phyloP scores from a whole-genome alignment of 2,888 invertebrate species.

The Philonicus albiceps region DNA sequence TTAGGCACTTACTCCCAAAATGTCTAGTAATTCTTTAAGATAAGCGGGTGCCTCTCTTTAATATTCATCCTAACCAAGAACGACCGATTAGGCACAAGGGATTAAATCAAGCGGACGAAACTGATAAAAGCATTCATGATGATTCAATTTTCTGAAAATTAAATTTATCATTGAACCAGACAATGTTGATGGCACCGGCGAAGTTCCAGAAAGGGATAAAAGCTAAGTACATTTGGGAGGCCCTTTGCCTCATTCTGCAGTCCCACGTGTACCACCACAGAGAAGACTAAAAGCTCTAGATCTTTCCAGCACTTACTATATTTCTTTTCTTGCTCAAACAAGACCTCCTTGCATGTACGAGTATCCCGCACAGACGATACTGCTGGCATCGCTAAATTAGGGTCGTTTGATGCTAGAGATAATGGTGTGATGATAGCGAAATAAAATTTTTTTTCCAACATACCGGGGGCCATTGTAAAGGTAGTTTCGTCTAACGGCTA shows the following conservation, averaged over 20 bases:
- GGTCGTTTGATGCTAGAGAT: background rate
- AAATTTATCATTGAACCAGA: constrained; percentile 15
- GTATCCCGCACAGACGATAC: background rate
- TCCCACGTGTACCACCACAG: background rate
- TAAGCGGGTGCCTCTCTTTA: background rate
- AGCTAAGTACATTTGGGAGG: background rate
- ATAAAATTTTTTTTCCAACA: background rate
- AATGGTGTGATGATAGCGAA: background rate
- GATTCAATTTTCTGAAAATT: constrained; percentile 30
- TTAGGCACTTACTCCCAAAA: background rate
- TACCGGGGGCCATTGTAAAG: background rate
- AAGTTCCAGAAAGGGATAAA: background rate
- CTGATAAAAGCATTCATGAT: constrained; percentile 34
- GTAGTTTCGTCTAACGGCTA: background rate
- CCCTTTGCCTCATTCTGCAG: background rate
- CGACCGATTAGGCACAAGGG: constrained; percentile 31
- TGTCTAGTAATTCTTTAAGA: background rate
- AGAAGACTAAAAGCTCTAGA: background rate
- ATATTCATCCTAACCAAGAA: background rate
- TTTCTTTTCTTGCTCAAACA: background rate
- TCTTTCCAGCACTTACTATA: background rate
- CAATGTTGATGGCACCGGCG: background rate
- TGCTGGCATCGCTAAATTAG: background rate
- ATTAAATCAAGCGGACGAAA: constrained; percentile 25
- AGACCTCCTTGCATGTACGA: background rate